Conservation (phyloP, 1,140 invertebrate genomes). For the Potamilus streckersoni region DNA sequence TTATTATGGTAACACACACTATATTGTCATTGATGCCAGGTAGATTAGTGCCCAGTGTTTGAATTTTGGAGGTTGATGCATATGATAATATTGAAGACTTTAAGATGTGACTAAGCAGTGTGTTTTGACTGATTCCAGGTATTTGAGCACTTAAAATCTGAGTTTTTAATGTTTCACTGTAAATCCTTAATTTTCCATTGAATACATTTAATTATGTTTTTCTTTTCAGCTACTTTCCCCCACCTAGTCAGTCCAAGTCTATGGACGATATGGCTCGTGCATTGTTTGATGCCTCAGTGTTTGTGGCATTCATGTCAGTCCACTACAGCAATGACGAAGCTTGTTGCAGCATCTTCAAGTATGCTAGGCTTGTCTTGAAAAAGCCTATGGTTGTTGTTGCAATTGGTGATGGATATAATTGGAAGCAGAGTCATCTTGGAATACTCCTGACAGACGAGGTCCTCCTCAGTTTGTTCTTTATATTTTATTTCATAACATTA, state of each 20-base stretch:
- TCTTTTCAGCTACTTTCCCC: conserved; percentile 50
- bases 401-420: conserved; percentile 53
- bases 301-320: conserved; percentile 60
- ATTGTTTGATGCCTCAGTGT: conserved; percentile 53
- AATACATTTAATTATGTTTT: conserved; percentile 4
- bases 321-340: conserved; percentile 53
- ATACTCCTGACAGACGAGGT: conserved; percentile 58
- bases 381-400: conserved; percentile 61
- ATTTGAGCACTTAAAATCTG: too few relatives aligned
- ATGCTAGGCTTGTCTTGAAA: conserved; percentile 54
- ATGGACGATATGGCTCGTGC: conserved; percentile 53
- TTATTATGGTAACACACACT: too few relatives aligned
- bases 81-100: too few relatives aligned
- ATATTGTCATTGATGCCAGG: too few relatives aligned
- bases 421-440: conserved; percentile 55
- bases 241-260: conserved; percentile 23
- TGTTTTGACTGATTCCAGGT: too few relatives aligned
- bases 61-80: too few relatives aligned
- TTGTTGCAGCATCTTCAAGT: conserved; percentile 62
- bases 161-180: too few relatives aligned
- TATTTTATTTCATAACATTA: background rate
- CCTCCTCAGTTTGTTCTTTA: background rate
- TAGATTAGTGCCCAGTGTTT: too few relatives aligned
- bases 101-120: too few relatives aligned
- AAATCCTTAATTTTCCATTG: too few relatives aligned